phyloP scores from a whole-genome alignment of 1,140 invertebrate species.

The Heliothis virescens region DNA sequence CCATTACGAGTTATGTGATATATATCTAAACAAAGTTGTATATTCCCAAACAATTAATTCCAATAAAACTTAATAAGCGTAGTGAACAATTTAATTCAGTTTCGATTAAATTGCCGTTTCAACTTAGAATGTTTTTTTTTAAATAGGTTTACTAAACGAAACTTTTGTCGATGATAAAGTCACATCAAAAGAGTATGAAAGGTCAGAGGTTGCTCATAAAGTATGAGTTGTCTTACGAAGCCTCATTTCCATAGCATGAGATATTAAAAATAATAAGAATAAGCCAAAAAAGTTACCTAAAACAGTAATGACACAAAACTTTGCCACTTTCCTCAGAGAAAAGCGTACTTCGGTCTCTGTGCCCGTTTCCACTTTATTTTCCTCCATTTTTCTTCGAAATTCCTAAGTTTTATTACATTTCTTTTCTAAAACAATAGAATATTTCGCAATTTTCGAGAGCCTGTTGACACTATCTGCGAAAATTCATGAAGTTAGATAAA shows the following conservation, averaged over 20 bases:
- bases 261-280: neutral
- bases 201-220: too few relatives aligned
- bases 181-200: too few relatives aligned
- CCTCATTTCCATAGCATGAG: neutral
- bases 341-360: neutral
- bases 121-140: neutral
- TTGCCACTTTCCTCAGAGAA: neutral
- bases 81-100: neutral
- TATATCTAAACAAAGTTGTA: neutral
- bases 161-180: too few relatives aligned
- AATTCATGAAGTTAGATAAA: too few relatives aligned
- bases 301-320: slow-evolving; percentile 1
- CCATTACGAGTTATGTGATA: too few relatives aligned
- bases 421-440: neutral
- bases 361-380: slow-evolving; percentile 37
- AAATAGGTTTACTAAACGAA: neutral
- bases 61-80: neutral
- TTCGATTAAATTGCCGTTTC: neutral
- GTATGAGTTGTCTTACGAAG: neutral
- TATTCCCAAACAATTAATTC: neutral
- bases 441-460: neutral
- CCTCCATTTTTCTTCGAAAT: slow-evolving; percentile 35
- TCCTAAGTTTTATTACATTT: slow-evolving; percentile 1
- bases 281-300: slow-evolving; percentile 10
- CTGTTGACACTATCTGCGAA: neutral